Evolutionary conservation across 2,797 vertebrate species (phyloP).

Genomic region (Hyperoplus immaculatus): DNA sequence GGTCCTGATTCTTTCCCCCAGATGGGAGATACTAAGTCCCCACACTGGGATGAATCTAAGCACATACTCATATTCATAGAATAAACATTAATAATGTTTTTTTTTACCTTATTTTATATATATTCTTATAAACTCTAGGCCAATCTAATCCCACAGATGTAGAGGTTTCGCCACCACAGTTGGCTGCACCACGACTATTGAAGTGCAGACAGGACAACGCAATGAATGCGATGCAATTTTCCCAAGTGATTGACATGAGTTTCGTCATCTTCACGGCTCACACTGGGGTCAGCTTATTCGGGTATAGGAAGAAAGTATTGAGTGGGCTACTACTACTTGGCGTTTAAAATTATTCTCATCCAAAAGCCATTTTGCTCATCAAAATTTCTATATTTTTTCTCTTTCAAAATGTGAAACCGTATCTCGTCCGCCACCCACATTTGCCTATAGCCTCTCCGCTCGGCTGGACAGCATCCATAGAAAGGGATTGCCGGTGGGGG

Average conservation of each 20-base stretch:
- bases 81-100: background rate
- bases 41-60: background rate
- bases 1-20: background rate
- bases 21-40: background rate
- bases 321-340: background rate
- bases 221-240: conserved; percentile 4
- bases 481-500: conserved; percentile 39
- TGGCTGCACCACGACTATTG: background rate
- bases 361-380: background rate
- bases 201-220: background rate
- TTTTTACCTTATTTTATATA: background rate
- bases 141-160: background rate
- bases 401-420: conserved; percentile 12
- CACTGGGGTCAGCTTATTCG: background rate
- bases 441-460: conserved; percentile 16
- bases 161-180: background rate
- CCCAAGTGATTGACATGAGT: background rate
- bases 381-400: background rate
- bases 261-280: background rate
- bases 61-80: background rate
- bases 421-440: conserved; percentile 6
- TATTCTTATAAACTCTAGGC: background rate
- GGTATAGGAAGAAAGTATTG: background rate
- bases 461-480: background rate
- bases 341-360: background rate